phyloP scores from a whole-genome alignment of 2,113 vertebrate genomes.

The Excalfactoria chinensis region DNA sequence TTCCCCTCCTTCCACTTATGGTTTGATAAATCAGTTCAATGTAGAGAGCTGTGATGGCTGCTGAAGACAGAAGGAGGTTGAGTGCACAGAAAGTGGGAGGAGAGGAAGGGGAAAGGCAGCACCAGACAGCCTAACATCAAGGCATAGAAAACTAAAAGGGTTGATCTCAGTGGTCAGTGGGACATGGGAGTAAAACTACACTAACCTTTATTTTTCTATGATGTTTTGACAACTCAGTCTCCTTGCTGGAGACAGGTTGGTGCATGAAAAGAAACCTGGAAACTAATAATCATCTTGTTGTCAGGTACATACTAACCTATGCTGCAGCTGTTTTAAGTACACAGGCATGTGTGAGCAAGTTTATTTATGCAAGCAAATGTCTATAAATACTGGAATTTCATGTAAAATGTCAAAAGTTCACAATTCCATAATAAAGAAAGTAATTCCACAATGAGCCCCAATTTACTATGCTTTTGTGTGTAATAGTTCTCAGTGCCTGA shows the following conservation, averaged over 20 bases:
- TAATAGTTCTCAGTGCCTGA: not conserved
- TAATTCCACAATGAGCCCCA: not conserved
- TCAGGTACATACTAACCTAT: not conserved
- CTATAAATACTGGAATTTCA: not conserved
- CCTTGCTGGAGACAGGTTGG: not conserved
- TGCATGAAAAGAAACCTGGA: not conserved
- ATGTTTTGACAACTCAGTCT: not conserved
- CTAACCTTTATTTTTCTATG: not conserved
- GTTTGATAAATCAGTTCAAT: not conserved
- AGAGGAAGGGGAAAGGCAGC: not conserved
- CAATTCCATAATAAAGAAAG: not conserved
- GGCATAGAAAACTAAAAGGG: not conserved
- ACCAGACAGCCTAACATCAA: not conserved
- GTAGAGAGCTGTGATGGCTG: not conserved
- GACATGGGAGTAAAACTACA: not conserved
- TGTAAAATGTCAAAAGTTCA: not conserved
- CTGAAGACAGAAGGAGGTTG: rapidly evolving
- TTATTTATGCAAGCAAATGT: not conserved
- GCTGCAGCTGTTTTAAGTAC: not conserved
- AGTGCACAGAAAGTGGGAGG: not conserved
- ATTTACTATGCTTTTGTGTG: not conserved
- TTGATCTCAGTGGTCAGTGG: rapidly evolving
- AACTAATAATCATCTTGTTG: not conserved
- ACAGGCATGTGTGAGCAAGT: not conserved
- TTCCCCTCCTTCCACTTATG: not conserved